phyloP scores from a whole-genome alignment of 2,797 vertebrate species.

The Enteromius paludinosus region DNA sequence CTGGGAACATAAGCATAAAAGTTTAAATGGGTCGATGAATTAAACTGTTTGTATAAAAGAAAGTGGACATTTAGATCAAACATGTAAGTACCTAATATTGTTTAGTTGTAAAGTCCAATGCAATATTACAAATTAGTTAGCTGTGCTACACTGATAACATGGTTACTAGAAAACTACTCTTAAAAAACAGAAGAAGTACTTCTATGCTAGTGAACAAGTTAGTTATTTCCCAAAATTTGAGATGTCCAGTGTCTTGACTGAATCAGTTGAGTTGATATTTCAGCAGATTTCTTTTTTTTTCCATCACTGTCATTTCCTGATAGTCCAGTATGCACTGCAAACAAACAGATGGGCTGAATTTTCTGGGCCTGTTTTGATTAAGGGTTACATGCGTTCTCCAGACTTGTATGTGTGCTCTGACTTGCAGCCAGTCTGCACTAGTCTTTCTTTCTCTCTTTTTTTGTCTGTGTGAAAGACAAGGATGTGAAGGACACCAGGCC shows the following conservation, averaged over 20 bases:
- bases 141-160: not conserved
- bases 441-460: conserved; percentile 35
- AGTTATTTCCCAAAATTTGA: not conserved
- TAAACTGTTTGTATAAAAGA: not conserved
- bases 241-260: not conserved
- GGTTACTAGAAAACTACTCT: not conserved
- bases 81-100: not conserved
- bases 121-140: not conserved
- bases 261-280: conserved; percentile 10
- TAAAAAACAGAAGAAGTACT: not conserved
- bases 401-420: conserved; percentile 54
- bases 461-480: conserved; percentile 46
- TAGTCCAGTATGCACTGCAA: conserved; percentile 51
- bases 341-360: conserved; percentile 62
- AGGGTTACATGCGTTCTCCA: conserved; percentile 59
- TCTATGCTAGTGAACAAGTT: not conserved
- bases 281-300: conserved; percentile 30
- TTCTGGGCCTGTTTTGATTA: conserved; percentile 59
- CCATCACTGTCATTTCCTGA: conserved; percentile 52
- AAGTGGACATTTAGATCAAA: not conserved
- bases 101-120: not conserved
- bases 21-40: not conserved
- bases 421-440: conserved; percentile 47
- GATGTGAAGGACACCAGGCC: conserved; percentile 78
- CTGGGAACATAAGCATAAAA: no score